Percentiles rank a stretch among this genome's conserved stretches.
phyloP scores from a whole-genome alignment of 2,797 vertebrate species.

The Percopsis omiscomaycus region DNA sequence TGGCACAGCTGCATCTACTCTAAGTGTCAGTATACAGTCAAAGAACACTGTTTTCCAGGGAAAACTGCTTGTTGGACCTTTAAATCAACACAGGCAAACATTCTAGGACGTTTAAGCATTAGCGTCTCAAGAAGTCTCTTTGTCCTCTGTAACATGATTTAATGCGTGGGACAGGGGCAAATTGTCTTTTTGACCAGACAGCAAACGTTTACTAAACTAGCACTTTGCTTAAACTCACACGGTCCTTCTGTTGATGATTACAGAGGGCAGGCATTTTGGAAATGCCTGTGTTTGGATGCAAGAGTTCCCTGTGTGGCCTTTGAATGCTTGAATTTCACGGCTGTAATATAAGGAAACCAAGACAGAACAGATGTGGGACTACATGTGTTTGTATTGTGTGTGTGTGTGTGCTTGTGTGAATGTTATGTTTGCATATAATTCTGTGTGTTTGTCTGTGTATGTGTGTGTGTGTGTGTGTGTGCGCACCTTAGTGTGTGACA shows the following conservation, averaged over 20 bases:
- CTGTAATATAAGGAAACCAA: slow-evolving; percentile 56
- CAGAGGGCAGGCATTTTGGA: slow-evolving; percentile 41
- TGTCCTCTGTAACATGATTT: slow-evolving; percentile 45
- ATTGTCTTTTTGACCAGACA: not conserved
- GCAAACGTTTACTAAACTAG: slow-evolving; percentile 55
- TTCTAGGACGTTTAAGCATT: too few species aligned
- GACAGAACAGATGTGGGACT: slow-evolving; percentile 62
- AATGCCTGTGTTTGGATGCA: slow-evolving; percentile 44
- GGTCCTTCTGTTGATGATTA: slow-evolving; percentile 69
- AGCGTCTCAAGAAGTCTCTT: not conserved
- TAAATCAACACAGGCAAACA: too few species aligned
- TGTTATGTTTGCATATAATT: not conserved
- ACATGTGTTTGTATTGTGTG: slow-evolving; percentile 8
- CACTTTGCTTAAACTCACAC: slow-evolving; percentile 64
- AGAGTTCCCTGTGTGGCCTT: slow-evolving; percentile 30
- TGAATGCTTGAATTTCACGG: slow-evolving; percentile 42
- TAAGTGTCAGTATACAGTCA: too few species aligned
- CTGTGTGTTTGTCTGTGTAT: slow-evolving; percentile 1
- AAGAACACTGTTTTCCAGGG: too few species aligned
- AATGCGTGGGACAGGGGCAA: not conserved
- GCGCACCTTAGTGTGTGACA: not conserved
- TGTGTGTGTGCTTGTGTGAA: slow-evolving; percentile 23
- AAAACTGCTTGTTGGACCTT: too few species aligned
- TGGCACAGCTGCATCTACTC: too few species aligned
- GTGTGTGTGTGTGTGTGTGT: slow-evolving; percentile 10